phyloP scores from a whole-genome alignment of 2,797 vertebrate species.

The Catamblyrhynchus diadema region DNA sequence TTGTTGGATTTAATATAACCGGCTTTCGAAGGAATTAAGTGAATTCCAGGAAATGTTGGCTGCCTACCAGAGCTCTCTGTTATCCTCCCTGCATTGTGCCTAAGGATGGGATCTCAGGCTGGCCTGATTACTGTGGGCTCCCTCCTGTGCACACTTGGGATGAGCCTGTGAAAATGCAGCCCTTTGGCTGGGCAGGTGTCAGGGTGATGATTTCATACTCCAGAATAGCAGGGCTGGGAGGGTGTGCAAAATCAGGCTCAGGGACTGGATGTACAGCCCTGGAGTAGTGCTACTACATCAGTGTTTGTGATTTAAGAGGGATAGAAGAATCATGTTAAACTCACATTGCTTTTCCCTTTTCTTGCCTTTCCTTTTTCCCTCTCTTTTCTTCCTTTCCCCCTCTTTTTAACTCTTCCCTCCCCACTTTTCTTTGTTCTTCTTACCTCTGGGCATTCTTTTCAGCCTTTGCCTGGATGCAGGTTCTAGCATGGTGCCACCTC shows the following conservation, averaged over 20 bases:
- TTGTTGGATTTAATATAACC: slow-evolving; percentile 35
- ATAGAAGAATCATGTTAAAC: neutral
- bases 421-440: neutral
- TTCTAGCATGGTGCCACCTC: neutral
- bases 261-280: neutral
- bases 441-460: neutral
- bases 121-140: neutral
- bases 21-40: slow-evolving; percentile 51
- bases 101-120: neutral
- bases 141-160: neutral
- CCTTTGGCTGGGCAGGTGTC: neutral
- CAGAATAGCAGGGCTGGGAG: neutral
- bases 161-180: neutral
- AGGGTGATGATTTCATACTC: neutral
- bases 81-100: neutral
- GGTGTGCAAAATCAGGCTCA: neutral
- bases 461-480: neutral
- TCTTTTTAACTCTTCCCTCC: neutral
- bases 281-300: neutral
- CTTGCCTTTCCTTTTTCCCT: no score
- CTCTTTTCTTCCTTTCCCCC: neutral
- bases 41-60: slow-evolving; percentile 48
- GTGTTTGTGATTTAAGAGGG: neutral
- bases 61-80: slow-evolving; percentile 1
- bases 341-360: neutral